Evolutionary conservation across 2,113 vertebrate species (phyloP), one percentile per base, ranked within the genome.

Genomic region (Chelonoidis abingdonii): DNA sequence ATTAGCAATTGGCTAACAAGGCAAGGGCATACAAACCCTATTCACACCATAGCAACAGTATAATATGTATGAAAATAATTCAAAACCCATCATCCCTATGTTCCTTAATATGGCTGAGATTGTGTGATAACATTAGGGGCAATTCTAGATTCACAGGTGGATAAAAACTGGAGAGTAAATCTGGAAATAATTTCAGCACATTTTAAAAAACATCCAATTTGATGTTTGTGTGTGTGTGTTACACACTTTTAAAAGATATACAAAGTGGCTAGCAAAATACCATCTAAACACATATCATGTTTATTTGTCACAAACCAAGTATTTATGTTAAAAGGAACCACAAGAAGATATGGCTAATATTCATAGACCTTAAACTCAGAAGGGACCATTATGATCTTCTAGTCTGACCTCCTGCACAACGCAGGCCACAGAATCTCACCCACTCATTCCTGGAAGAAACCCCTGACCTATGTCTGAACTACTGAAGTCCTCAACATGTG

Each of bases 231-330:
- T 65, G n/a, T 25, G 21, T 6, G 38, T 75, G n/a, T 8, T 41
- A 41, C 10, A 75, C 5, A 8, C 12, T 31, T 35, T 25, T 2
- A 47, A 19, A 88, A 80, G 3, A 95, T 19, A 80, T 57, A 38
- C 6, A 84, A 3, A 44, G 52, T 86, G 83, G 86, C 6, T 12
- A 89, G 47, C 92, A 92, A 62, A 94, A 88, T 31, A 86, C 22
- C 52, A 83, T 54, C 84, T 59, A 78, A 86, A 81, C 6, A 62
- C 1, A 72, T 3, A 8, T 78, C 41, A 62, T 19, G 29, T 22
- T 76, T 6, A 25, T 84, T 89, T 69, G 10, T 49, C 69, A 89
- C 21, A 89, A 92, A 89, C 1, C 4, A 90, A 84, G 41, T 1
- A 52, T 89, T 89, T 22, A 59, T 24, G 35, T 88, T 84, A 38